phyloP scores from a whole-genome alignment of 1,140 invertebrate genomes.

The Drosophila arawakana region DNA sequence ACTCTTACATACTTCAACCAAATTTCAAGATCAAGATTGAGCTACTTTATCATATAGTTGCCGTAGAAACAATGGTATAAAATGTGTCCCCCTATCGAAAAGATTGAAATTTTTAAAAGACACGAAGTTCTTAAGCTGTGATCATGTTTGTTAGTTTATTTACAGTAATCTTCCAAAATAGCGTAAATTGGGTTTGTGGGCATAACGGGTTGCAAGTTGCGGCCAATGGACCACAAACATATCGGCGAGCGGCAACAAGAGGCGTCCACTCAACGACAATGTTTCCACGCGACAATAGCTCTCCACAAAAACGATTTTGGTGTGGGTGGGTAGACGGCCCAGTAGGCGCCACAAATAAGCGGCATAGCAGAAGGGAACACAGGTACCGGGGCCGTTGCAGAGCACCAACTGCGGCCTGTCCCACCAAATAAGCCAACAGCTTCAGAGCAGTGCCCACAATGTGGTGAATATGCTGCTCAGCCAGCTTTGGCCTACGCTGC shows the following conservation, averaged over 20 bases:
- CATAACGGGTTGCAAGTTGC: constrained; percentile 85
- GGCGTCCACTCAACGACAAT: constrained; percentile 94
- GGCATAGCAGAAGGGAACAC: constrained; percentile 93
- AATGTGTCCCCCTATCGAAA: too few species aligned
- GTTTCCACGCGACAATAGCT: constrained; percentile 96
- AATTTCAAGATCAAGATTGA: too few species aligned
- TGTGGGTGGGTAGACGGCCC: constrained; percentile 86
- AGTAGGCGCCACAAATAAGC: constrained; percentile 89
- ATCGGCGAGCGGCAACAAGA: constrained; percentile 93
- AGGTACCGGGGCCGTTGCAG: constrained; percentile 98
- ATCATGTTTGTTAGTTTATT: too few species aligned
- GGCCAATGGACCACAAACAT: constrained; percentile 97
- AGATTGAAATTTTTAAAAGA: too few species aligned
- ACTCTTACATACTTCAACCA: too few species aligned
- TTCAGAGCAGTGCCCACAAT: constrained; percentile 88
- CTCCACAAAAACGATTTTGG: constrained; percentile 95
- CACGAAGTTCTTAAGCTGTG: too few species aligned
- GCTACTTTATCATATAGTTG: too few species aligned
- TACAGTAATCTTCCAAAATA: constrained; percentile 87
- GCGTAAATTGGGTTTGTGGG: constrained; percentile 86
- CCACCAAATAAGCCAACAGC: constrained; percentile 89
- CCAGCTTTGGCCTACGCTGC: constrained; percentile 95
- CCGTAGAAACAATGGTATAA: too few species aligned
- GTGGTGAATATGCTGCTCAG: constrained; percentile 92
- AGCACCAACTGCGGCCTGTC: constrained; percentile 91